phyloP scores from a whole-genome alignment of 2,888 invertebrate genomes.

The Chymomyza procnemis region DNA sequence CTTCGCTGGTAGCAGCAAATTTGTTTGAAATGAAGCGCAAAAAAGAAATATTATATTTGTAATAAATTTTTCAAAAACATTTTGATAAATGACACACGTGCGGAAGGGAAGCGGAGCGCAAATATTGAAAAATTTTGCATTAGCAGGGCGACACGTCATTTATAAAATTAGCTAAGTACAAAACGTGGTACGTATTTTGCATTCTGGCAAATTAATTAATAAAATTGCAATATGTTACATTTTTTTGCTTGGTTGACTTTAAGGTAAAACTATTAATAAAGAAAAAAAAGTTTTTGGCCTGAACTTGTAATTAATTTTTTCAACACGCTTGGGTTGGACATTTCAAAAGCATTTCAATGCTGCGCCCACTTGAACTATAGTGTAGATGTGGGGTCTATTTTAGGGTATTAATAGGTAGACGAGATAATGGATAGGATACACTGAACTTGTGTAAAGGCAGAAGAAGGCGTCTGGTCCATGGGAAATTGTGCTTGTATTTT shows the following conservation, averaged over 20 bases:
- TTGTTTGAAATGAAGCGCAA: conserved; percentile 39
- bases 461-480: too few relatives aligned
- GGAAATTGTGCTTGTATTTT: too few relatives aligned
- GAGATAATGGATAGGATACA: too few relatives aligned
- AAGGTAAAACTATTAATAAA: background rate
- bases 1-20: conserved; percentile 24
- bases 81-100: conserved; percentile 31
- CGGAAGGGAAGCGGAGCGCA: background rate
- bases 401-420: too few relatives aligned
- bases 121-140: conserved; percentile 12
- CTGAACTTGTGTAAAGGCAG: too few relatives aligned
- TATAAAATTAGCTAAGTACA: conserved; percentile 25
- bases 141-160: conserved; percentile 26
- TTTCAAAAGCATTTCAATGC: background rate
- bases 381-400: conserved; percentile 31
- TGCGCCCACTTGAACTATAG: background rate
- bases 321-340: background rate
- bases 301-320: background rate
- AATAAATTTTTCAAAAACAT: conserved; percentile 26
- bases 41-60: conserved; percentile 19
- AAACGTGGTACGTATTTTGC: conserved; percentile 5
- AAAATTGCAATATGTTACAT: conserved; percentile 25
- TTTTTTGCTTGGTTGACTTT: background rate
- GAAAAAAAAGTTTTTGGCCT: background rate
- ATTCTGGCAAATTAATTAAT: conserved; percentile 23